Evolutionary conservation across 2,888 invertebrate genomes (phyloP).

Genomic region (Hartigia nigra): DNA sequence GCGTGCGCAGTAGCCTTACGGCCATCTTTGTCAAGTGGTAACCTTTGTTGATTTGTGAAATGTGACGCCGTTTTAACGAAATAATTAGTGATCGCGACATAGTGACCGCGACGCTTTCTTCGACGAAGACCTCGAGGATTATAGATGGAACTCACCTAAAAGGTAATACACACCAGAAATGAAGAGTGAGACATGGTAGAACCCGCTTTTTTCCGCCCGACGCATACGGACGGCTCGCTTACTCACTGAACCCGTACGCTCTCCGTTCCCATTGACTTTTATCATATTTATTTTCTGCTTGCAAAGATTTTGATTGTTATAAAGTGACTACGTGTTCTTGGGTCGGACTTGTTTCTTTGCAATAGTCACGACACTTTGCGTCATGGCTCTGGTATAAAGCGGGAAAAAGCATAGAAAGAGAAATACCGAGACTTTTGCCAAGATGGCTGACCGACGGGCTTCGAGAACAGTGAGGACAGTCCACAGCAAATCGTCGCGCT

Average conservation of each 20-base stretch:
- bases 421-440: slow-evolving; percentile 40
- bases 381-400: background rate
- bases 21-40: slow-evolving; percentile 67
- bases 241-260: slow-evolving; percentile 18
- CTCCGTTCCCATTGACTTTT: slow-evolving; percentile 16
- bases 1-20: slow-evolving; percentile 47
- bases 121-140: slow-evolving; percentile 21
- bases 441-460: slow-evolving; percentile 61
- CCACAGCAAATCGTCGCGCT: background rate
- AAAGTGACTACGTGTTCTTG: background rate
- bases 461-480: slow-evolving; percentile 42
- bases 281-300: background rate
- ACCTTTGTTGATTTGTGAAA: slow-evolving; percentile 67
- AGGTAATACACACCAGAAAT: slow-evolving; percentile 28
- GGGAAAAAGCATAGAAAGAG: slow-evolving; percentile 19
- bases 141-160: slow-evolving; percentile 22
- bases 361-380: background rate
- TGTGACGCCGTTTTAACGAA: slow-evolving; percentile 61
- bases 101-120: slow-evolving; percentile 36
- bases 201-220: slow-evolving; percentile 25
- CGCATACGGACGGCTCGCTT: slow-evolving; percentile 34
- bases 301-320: background rate
- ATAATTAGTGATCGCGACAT: slow-evolving; percentile 55
- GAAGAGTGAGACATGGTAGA: background rate
- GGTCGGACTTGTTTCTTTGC: background rate